These are phyloP conservation scores for Cygnus buccinator DNA, from an alignment of 2,113 vertebrate genomes.

Conservation along the genomic window DNA sequence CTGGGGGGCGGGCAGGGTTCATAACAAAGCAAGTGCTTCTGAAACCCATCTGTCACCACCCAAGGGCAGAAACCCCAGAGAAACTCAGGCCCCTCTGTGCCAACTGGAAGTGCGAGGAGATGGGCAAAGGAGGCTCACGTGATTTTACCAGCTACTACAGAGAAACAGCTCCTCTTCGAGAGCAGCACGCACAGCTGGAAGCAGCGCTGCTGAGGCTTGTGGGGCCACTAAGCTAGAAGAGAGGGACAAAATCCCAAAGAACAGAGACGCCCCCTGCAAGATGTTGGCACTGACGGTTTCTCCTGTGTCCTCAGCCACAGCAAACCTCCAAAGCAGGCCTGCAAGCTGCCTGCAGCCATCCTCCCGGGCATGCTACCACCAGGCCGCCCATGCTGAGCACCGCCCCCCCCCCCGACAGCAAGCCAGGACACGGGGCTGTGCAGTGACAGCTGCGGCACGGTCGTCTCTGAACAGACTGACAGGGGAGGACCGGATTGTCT, in stretches of 20 bases:
- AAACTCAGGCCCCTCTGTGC: background rate
- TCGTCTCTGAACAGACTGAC: rapidly evolving
- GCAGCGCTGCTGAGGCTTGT: background rate
- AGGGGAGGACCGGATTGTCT: background rate
- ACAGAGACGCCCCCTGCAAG: background rate
- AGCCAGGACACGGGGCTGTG: too few species aligned
- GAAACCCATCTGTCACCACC: background rate
- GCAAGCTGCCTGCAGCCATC: background rate
- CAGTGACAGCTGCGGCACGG: rapidly evolving
- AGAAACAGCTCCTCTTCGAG: background rate
- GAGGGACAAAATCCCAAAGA: background rate
- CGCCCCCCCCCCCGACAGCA: rapidly evolving
- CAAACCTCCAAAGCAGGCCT: background rate
- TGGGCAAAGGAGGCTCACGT: background rate
- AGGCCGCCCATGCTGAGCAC: rapidly evolving
- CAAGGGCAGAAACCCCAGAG: background rate
- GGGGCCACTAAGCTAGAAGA: background rate
- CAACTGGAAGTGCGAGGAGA: background rate
- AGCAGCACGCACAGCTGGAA: background rate
- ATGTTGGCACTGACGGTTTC: background rate
- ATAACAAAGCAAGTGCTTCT: background rate
- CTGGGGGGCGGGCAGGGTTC: rapidly evolving
- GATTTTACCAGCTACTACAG: background rate
- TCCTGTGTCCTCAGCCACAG: background rate
- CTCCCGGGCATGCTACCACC: rapidly evolving